Conservation (phyloP, 2,113 vertebrate species). For the Solea solea region DNA sequence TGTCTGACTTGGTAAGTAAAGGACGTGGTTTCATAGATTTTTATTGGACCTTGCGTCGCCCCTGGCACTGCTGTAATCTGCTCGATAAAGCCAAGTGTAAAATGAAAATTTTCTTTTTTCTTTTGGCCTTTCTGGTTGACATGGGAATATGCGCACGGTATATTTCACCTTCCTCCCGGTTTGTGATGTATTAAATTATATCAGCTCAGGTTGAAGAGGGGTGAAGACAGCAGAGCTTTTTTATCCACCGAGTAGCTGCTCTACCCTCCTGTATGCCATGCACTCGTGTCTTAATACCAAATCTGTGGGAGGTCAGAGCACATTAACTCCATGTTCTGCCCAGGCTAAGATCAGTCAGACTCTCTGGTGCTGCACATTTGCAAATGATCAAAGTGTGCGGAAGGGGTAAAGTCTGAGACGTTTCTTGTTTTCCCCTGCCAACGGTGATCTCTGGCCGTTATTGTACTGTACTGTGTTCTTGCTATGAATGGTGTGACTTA, state of each 20-base stretch:
- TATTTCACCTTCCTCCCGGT: background rate
- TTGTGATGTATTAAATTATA: background rate
- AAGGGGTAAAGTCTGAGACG: constrained; percentile 3
- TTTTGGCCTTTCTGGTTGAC: background rate
- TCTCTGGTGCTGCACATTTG: constrained; percentile 27
- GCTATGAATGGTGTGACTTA: constrained; percentile 41
- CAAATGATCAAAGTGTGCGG: constrained; percentile 46
- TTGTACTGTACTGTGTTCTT: constrained; percentile 38
- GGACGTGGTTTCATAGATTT: background rate
- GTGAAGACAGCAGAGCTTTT: constrained; percentile 17
- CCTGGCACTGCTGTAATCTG: background rate
- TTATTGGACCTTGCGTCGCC: background rate
- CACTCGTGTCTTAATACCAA: constrained; percentile 39
- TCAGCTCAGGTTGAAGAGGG: background rate
- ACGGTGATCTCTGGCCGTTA: constrained; percentile 36
- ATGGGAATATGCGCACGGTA: background rate
- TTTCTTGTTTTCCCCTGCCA: constrained; percentile 35
- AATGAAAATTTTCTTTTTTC: background rate
- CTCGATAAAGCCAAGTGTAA: background rate
- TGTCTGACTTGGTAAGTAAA: background rate
- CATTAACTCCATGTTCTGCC: constrained; percentile 59
- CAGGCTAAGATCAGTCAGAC: constrained; percentile 42
- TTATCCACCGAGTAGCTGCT: constrained; percentile 36
- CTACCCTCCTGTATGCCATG: constrained; percentile 47
- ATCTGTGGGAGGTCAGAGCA: constrained; percentile 49